Conservation (phyloP, 2,888 invertebrate species). For the Phragmatobia fuliginosa region DNA sequence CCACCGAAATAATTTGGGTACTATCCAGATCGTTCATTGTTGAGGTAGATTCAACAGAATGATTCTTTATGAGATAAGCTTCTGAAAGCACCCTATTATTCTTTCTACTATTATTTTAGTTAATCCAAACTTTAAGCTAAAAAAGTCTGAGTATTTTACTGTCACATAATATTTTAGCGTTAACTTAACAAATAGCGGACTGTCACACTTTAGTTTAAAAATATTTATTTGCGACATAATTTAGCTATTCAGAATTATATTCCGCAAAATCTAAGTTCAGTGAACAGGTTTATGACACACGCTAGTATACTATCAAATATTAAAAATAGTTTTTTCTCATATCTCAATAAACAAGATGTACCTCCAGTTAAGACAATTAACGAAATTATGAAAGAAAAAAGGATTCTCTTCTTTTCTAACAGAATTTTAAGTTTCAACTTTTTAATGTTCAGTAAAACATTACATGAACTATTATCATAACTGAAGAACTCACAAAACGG, state of each 20-base stretch:
- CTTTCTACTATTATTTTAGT: slow-evolving; percentile 25
- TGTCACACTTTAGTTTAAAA: slow-evolving; percentile 12
- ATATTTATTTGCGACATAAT: background rate
- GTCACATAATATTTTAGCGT: slow-evolving; percentile 23
- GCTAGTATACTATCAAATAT: too few relatives aligned
- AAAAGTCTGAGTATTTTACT: slow-evolving; percentile 23
- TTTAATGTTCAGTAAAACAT: too few relatives aligned
- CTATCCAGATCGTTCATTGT: slow-evolving; percentile 19
- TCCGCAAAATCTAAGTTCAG: too few relatives aligned
- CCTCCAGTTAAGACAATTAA: too few relatives aligned
- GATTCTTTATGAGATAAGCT: slow-evolving; percentile 55
- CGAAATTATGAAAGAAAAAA: too few relatives aligned
- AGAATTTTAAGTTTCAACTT: too few relatives aligned
- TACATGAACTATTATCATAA: too few relatives aligned
- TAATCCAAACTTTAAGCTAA: slow-evolving; percentile 27
- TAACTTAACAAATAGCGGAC: slow-evolving; percentile 28
- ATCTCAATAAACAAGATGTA: background rate
- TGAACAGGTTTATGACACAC: too few relatives aligned
- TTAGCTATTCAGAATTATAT: background rate
- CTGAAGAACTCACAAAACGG: too few relatives aligned
- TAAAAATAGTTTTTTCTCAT: too few relatives aligned
- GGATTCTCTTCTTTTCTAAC: too few relatives aligned
- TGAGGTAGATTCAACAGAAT: slow-evolving; percentile 29
- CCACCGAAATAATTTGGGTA: slow-evolving; percentile 33
- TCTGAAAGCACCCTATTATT: slow-evolving; percentile 41